Evolutionary conservation across 2,797 vertebrate species (phyloP), one percentile per base, ranked within the genome.

Genomic region (Spinus olivaceus): DNA sequence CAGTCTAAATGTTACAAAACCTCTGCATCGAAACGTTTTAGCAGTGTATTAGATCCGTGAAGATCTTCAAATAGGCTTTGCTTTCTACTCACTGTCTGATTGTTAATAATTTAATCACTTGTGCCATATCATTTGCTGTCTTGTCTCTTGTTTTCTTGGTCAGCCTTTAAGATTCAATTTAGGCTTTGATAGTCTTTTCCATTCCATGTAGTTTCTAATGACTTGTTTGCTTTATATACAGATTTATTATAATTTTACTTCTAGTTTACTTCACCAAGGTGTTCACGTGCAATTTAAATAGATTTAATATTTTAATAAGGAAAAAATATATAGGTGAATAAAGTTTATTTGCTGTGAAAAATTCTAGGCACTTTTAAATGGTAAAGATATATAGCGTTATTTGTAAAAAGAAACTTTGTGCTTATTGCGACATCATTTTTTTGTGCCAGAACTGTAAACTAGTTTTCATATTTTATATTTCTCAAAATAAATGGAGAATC

Each of bases 391-490:
- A 93, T 87, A 84, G 87, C 82, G 2, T 94, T 97, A 86, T 97
- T 97, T 96, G 96, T 97, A 94, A 96, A 97, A 90, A 81, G 69
- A 90, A 92, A 90, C 50, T 84, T 96, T 92, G 91, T 95, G 94
- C 92, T 97, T 96, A 94, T 92, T 97, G 94, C 92, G 57, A 95
- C 76, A 93, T 95, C 95, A 94, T 93, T 97, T 97, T 90, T 90
- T 97, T 97, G 97, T 97, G 96, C 94, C 89, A 88, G 88, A 97
- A 96, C 61, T 98, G 96, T 97, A 97, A 97, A 93, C 77, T 87
- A 84, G 94, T 95, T 98, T 97, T 97, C 95, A 72, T 96, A 97
- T 96, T 95, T 98, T 98, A 93, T 98, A 97, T 97, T 98, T 97
- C 97, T 96, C 73, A 96, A 95, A 98, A 98, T 98, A 97, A 98